These are phyloP conservation scores for Falco concolor DNA, from an alignment of 2,797 vertebrate genomes.

Conservation along the genomic window DNA sequence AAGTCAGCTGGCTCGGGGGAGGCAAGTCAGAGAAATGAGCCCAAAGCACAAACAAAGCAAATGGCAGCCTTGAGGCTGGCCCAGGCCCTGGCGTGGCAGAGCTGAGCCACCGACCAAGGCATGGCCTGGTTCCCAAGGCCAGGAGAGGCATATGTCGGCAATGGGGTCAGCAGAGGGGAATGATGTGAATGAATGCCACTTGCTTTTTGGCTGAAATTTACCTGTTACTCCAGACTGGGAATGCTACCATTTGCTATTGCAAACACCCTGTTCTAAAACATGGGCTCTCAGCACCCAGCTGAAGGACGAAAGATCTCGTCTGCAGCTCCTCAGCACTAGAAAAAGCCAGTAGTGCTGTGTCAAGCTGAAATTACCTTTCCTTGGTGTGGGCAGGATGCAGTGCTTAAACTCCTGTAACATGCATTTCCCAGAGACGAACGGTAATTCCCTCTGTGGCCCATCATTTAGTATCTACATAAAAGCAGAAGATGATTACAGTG, in stretches of 20 bases:
- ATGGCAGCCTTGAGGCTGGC: background rate
- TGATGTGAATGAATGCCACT: background rate
- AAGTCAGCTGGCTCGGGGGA: background rate
- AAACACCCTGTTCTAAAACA: background rate
- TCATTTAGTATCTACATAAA: slow-evolving; percentile 31
- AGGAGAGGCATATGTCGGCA: fast-evolving
- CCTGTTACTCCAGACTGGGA: background rate
- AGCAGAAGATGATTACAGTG: slow-evolving; percentile 19
- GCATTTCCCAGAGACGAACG: slow-evolving; percentile 1
- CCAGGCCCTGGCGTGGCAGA: background rate
- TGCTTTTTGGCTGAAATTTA: background rate
- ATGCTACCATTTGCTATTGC: background rate
- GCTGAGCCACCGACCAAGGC: background rate
- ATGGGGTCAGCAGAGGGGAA: background rate
- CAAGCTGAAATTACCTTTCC: background rate
- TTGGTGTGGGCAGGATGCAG: slow-evolving; percentile 3
- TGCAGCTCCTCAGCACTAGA: background rate
- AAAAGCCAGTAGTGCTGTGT: background rate
- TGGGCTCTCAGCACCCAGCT: background rate
- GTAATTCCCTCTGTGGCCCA: slow-evolving; percentile 7
- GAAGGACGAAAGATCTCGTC: background rate
- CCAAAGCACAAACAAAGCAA: background rate
- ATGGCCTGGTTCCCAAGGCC: background rate
- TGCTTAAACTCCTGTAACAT: background rate
- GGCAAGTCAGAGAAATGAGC: background rate